Conservation (phyloP, 2,888 invertebrate species). For the Drosophila aldrichi region DNA sequence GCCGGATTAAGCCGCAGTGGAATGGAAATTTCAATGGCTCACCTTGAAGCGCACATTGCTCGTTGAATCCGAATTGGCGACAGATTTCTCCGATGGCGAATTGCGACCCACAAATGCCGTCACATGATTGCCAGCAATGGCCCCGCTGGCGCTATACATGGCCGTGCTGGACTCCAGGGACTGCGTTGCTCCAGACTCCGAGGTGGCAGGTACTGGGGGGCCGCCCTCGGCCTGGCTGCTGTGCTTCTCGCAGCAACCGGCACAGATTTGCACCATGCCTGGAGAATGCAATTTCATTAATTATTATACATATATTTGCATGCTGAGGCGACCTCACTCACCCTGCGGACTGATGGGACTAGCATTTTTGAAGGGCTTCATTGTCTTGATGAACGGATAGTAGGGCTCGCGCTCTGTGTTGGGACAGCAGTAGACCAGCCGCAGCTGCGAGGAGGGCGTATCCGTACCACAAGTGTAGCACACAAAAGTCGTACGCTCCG, state of each 20-base stretch:
- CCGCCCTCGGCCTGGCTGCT: constrained; percentile 86
- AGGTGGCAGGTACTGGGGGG: constrained; percentile 62
- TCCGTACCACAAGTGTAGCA: constrained; percentile 95
- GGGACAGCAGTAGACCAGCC: constrained; percentile 93
- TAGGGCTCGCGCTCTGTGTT: constrained; percentile 95
- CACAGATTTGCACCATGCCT: constrained; percentile 94
- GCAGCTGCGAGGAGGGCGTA: constrained; percentile 91
- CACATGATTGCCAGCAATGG: constrained; percentile 36
- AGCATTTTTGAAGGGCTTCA: constrained; percentile 93
- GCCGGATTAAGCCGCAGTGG: constrained; percentile 1
- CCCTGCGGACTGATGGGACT: constrained; percentile 96
- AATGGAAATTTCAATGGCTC: constrained; percentile 49
- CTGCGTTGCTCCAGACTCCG: constrained; percentile 45
- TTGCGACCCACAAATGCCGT: constrained; percentile 75
- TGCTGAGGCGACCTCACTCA: constrained; percentile 39
- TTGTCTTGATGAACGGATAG: constrained; percentile 94
- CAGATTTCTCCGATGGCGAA: constrained; percentile 84
- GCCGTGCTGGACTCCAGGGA: constrained; percentile 58
- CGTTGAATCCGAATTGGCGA: constrained; percentile 83
- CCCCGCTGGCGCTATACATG: constrained; percentile 65
- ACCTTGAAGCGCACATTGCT: constrained; percentile 85
- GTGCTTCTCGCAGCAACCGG: constrained; percentile 92
- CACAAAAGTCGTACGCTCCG: constrained; percentile 90
- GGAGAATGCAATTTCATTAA: constrained; percentile 13
- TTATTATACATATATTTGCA: accelerated